Percentiles rank a stretch among this genome's conserved stretches.
Evolutionary conservation across 2,113 vertebrate species (phyloP).

Genomic region (Brevimyrus niger): DNA sequence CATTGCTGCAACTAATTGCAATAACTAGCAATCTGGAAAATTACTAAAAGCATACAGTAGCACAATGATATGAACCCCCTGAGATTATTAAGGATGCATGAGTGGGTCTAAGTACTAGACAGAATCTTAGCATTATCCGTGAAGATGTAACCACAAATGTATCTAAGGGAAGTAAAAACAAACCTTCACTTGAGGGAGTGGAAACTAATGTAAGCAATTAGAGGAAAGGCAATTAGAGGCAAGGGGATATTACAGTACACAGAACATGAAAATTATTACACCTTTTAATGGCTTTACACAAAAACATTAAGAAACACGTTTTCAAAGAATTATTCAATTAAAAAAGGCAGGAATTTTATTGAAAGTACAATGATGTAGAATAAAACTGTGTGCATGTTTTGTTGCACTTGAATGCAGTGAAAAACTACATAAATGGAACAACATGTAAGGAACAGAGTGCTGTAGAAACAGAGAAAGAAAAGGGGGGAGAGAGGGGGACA

Average conservation of each 20-base stretch:
- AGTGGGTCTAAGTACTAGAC: neutral
- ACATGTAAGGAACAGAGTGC: neutral
- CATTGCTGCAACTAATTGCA: neutral
- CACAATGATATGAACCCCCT: neutral
- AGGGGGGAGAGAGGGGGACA: neutral
- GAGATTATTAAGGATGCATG: neutral
- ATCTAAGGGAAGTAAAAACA: neutral
- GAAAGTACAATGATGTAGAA: neutral
- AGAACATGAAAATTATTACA: neutral
- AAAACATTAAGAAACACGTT: neutral
- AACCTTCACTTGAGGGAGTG: conserved; percentile 12
- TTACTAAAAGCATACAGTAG: neutral
- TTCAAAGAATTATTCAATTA: neutral
- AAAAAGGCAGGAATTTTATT: neutral
- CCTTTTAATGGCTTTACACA: neutral
- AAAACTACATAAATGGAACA: neutral
- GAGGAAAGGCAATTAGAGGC: neutral
- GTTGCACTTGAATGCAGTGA: neutral
- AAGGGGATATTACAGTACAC: neutral
- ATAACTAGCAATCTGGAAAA: conserved; percentile 1
- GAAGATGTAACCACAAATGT: neutral
- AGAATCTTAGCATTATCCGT: neutral
- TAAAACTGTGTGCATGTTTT: neutral
- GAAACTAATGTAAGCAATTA: conserved; percentile 8
- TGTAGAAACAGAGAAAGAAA: neutral